A percentile compares a stretch with the other conserved stretches of the same genome.
Evolutionary conservation across 2,888 invertebrate species (phyloP).

Genomic region (Tenthredo scrophulariae): DNA sequence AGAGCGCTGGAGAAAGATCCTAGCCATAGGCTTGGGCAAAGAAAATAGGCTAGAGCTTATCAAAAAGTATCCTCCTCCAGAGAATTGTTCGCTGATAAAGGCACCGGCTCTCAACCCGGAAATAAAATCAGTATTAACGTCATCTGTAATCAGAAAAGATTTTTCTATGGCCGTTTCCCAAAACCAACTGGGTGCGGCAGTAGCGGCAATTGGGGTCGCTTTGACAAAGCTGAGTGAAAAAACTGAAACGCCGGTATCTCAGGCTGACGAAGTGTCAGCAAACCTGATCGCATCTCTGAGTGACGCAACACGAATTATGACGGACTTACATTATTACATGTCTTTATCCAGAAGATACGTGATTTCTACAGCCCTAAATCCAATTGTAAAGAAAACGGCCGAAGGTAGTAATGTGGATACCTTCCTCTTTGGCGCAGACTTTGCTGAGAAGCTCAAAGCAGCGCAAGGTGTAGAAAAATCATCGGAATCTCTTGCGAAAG

Average conservation of each 20-base stretch:
- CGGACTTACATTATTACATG: constrained; percentile 42
- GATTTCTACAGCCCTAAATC: constrained; percentile 14
- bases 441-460: constrained; percentile 50
- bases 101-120: too few species aligned
- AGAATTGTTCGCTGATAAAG: too few species aligned
- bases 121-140: too few species aligned
- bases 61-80: too few species aligned
- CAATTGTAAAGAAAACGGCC: not conserved
- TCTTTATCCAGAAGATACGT: constrained; percentile 32
- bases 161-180: too few species aligned
- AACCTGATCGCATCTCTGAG: not conserved
- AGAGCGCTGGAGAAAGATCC: too few species aligned
- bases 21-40: too few species aligned
- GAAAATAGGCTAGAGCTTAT: too few species aligned
- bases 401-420: not conserved
- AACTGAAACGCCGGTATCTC: not conserved
- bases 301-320: constrained; percentile 32
- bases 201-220: too few species aligned
- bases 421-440: constrained; percentile 46
- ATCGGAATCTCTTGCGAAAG: constrained; percentile 15
- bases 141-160: too few species aligned
- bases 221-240: too few species aligned
- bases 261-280: not conserved
- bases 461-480: constrained; percentile 48
- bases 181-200: too few species aligned